These are phyloP conservation scores for Meta bourneti DNA, from an alignment of 2,888 invertebrate genomes.

Conservation along the genomic window DNA sequence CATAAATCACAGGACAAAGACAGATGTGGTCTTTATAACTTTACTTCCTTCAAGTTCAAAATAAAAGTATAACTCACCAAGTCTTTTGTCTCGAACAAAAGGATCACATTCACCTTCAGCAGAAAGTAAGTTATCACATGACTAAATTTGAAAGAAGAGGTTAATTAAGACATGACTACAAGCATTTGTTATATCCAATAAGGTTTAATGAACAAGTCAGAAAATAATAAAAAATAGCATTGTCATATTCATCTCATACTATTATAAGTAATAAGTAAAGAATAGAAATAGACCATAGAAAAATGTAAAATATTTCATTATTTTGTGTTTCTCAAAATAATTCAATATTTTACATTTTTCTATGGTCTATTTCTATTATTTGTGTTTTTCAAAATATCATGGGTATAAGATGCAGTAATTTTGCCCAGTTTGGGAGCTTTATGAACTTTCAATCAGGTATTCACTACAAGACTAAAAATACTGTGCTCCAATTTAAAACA, in stretches of 20 bases:
- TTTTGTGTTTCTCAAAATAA: background rate
- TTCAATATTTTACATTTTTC: no score
- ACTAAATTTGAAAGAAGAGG: constrained; percentile 79
- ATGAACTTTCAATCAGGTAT: no score
- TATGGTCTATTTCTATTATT: background rate
- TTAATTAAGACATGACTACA: no score
- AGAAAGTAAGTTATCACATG: constrained; percentile 80
- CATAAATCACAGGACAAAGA: no score
- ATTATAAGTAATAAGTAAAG: no score
- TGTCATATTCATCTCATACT: background rate
- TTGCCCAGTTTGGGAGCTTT: no score
- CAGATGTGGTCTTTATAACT: no score
- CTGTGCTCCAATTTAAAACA: no score
- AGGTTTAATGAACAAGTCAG: background rate
- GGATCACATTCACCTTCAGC: constrained; percentile 74
- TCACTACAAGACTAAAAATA: no score
- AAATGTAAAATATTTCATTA: background rate
- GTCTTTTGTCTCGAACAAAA: constrained; percentile 73
- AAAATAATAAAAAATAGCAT: background rate
- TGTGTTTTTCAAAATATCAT: background rate
- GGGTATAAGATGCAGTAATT: no score
- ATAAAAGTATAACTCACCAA: constrained; percentile 47
- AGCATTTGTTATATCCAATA: no score
- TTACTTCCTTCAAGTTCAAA: background rate
- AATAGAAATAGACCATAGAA: no score